Conservation (phyloP, 64 coral and sea anemone species). For the Anthopleura sola region DNA sequence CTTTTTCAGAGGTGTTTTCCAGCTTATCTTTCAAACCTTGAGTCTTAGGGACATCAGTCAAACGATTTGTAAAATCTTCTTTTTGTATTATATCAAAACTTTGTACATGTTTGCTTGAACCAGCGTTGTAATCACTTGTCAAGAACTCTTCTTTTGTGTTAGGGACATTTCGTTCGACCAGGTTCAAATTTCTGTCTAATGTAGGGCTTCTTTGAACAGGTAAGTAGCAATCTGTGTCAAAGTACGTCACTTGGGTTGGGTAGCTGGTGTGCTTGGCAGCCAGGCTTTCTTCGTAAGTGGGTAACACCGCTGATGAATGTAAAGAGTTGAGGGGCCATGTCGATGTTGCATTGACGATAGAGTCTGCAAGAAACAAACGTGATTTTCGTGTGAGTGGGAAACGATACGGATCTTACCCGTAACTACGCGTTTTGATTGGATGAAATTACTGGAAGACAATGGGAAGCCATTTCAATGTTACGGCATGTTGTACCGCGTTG, state of each 20-base stretch:
- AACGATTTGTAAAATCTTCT: neutral
- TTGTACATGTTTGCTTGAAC: neutral
- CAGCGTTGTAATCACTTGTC: neutral
- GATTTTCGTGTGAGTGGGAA: too few relatives aligned
- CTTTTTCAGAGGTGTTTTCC: neutral
- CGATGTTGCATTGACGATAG: slow-evolving; percentile 10
- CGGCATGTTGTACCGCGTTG: too few relatives aligned
- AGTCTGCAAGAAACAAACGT: neutral
- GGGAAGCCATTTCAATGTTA: too few relatives aligned
- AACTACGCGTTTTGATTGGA: too few relatives aligned
- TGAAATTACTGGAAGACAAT: too few relatives aligned
- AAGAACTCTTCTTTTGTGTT: neutral
- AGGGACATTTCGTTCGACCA: neutral
- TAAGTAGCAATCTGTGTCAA: neutral
- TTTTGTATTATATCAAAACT: neutral
- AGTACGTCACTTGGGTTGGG: neutral
- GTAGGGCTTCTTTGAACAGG: neutral
- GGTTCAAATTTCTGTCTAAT: neutral
- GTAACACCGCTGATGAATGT: slow-evolving; percentile 7
- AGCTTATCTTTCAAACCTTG: neutral
- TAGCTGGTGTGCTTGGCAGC: neutral
- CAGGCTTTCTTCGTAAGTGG: slow-evolving; percentile 1
- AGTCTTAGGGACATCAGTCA: neutral
- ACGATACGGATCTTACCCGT: too few relatives aligned
- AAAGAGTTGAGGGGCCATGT: slow-evolving; percentile 6